Conservation (phyloP, 2,888 invertebrate genomes). For the Panopea generosa region DNA sequence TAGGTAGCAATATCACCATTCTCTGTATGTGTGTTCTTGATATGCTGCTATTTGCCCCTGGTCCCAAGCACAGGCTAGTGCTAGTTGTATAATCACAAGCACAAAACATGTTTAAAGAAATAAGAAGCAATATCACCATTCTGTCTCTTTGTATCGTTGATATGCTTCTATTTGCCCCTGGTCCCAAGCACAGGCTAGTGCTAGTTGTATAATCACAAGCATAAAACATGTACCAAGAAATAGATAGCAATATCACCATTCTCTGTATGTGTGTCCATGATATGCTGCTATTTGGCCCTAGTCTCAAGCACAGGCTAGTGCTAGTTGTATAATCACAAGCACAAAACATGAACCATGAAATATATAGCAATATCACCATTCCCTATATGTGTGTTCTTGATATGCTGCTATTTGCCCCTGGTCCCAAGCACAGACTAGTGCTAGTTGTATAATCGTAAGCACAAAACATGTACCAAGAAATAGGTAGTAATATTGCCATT, state of each 20-base stretch:
- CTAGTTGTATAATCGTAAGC: slow-evolving; percentile 17
- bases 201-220: slow-evolving; percentile 5
- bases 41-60: slow-evolving; percentile 14
- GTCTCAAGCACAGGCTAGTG: slow-evolving; percentile 24
- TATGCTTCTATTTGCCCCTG: not conserved
- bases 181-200: slow-evolving; percentile 12
- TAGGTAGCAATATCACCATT: slow-evolving; percentile 6
- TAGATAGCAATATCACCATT: too few relatives aligned
- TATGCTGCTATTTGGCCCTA: too few relatives aligned
- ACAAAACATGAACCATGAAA: slow-evolving; percentile 16
- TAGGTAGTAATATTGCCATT: not conserved
- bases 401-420: not conserved
- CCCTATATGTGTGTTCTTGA: not conserved
- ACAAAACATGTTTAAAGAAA: slow-evolving; percentile 21
- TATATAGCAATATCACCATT: not conserved
- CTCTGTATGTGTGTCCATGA: too few relatives aligned
- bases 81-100: slow-evolving; percentile 20
- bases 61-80: slow-evolving; percentile 27
- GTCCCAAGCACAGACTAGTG: slow-evolving; percentile 35
- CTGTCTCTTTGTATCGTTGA: not conserved
- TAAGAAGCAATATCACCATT: not conserved
- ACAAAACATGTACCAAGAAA: slow-evolving; percentile 7
- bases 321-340: slow-evolving; percentile 26
- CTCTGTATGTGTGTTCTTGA: slow-evolving; percentile 8
- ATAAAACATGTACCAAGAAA: too few relatives aligned